Evolutionary conservation across 92 coral and sea anemone genomes (phyloP).

Genomic region (Isaurus tuberculatus): DNA sequence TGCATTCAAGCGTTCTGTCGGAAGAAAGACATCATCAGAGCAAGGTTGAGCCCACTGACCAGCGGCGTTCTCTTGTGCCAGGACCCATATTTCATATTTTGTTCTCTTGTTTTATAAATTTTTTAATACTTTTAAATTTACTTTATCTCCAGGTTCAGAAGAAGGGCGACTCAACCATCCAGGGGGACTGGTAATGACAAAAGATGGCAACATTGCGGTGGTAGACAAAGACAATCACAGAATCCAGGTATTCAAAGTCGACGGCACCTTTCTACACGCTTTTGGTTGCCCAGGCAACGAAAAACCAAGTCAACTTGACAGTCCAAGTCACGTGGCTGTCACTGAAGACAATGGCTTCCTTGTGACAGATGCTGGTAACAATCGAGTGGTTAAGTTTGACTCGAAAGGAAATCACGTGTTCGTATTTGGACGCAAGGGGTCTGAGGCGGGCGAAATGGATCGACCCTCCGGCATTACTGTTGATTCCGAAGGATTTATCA

Average conservation of each 20-base stretch:
- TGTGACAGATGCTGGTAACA: constrained; percentile 90
- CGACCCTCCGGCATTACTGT: constrained; percentile 84
- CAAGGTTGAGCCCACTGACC: too few species aligned
- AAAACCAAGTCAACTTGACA: constrained; percentile 70
- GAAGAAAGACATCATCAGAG: too few species aligned
- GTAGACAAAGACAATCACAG: constrained; percentile 92
- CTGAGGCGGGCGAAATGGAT: constrained; percentile 78
- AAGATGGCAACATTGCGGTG: constrained; percentile 72
- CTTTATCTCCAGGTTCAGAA: constrained; percentile 62
- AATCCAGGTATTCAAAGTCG: constrained; percentile 81
- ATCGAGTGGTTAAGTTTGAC: constrained; percentile 86
- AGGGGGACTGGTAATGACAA: constrained; percentile 80
- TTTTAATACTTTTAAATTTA: not conserved
- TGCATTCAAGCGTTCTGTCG: too few species aligned
- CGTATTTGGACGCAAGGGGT: constrained; percentile 79
- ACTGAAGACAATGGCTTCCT: constrained; percentile 81
- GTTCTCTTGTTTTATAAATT: not conserved
- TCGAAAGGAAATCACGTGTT: constrained; percentile 67
- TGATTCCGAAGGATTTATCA: constrained; percentile 87
- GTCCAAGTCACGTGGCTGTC: constrained; percentile 85
- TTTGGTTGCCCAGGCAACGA: constrained; percentile 82
- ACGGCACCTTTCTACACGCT: constrained; percentile 72
- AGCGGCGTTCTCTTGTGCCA: too few species aligned
- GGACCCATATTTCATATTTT: not conserved
- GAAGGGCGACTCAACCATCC: constrained; percentile 81